These are phyloP conservation scores for Hyles vespertilio DNA, from an alignment of 1,140 invertebrate genomes.

Conservation along the genomic window DNA sequence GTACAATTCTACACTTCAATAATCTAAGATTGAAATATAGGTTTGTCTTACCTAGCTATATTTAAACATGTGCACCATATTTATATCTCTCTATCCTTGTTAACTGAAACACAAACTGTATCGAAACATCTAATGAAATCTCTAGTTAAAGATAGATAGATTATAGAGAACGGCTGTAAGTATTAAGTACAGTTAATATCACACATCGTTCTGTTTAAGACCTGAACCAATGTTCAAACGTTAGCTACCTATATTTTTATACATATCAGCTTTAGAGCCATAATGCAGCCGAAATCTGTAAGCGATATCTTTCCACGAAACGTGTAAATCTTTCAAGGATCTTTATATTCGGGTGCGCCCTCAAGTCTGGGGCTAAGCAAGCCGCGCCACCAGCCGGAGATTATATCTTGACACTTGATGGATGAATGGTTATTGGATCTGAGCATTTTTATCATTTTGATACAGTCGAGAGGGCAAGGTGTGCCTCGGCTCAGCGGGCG, in stretches of 20 bases:
- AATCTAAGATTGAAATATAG: too few relatives aligned
- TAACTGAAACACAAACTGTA: too few relatives aligned
- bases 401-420: constrained; percentile 78
- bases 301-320: constrained; percentile 56
- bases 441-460: constrained; percentile 77
- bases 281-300: constrained; percentile 59
- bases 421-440: constrained; percentile 78
- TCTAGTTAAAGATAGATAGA: too few relatives aligned
- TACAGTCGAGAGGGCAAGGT: constrained; percentile 56
- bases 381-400: constrained; percentile 59
- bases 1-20: too few relatives aligned
- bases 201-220: too few relatives aligned
- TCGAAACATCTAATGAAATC: too few relatives aligned
- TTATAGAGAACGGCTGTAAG: too few relatives aligned
- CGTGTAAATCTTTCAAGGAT: constrained; percentile 72
- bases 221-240: too few relatives aligned
- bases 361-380: constrained; percentile 58
- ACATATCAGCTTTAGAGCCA: constrained; percentile 17
- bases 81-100: too few relatives aligned
- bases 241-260: not conserved
- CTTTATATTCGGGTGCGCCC: constrained; percentile 65
- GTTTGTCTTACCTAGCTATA: too few relatives aligned
- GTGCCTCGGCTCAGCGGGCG: constrained; percentile 25
- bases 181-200: too few relatives aligned
- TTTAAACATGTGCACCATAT: too few relatives aligned